Evolutionary conservation across 2,888 invertebrate species (phyloP), one percentile per base, ranked within the genome.

Genomic region (Lasioglossum malachurum): DNA sequence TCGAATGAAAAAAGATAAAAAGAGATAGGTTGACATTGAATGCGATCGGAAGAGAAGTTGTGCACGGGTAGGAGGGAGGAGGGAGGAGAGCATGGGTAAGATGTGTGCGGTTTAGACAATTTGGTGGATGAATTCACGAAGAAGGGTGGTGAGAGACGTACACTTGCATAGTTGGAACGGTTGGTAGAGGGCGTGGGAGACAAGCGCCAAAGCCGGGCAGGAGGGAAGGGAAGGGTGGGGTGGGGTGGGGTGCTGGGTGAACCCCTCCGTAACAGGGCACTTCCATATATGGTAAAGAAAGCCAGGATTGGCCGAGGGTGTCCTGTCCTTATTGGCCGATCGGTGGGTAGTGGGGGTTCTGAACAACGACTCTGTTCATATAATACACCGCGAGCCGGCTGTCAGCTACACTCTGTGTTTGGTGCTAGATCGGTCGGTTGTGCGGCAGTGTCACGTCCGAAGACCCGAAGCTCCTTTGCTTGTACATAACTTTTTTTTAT

Each of bases 251-350:
- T n/a, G n/a, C n/a, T 93, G 93, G 96, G 96, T 95, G 95, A 95
- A 94, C 96, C 96, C 96, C 94, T 92, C 93, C 91, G 90, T 89
- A 96, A 96, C 80, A 96, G 96, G 96, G 95, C 96, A 96, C 96
- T 96, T 96, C 97, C 97, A 97, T 97, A 97, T 97, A 97, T 97
- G 97, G 97, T 97, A 96, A 97, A 97, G 97, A 96, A 96, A 96
- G 95, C 96, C 96, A 96, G 96, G 96, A 97, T 97, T 97, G 97
- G 97, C 95, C 95, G 96, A 94, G 93, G 93, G 92, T 93, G 93
- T 93, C 92, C 93, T 93, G 91, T 93, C 94, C 93, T 94, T 94
- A 94, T 94, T 94, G 94, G 94, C 92, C 89, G 93, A 92, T 89
- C 79, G 86, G 64, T 71, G 38, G 16, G 60, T 86, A 83, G 94